phyloP scores from a whole-genome alignment of 2,888 invertebrate species.

The Apoderus coryli region DNA sequence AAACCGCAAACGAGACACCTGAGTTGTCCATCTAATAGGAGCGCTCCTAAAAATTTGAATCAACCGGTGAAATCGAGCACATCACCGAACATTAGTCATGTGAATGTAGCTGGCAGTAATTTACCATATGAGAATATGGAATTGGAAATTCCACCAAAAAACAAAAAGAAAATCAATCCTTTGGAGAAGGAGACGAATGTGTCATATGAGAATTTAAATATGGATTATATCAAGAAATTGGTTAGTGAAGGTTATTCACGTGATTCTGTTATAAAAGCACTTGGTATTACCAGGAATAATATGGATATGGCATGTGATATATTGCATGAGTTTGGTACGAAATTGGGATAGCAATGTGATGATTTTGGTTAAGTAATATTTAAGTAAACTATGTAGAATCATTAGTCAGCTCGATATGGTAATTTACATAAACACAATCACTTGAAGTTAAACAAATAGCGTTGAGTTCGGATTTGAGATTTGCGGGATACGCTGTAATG shows the following conservation, averaged over 20 bases:
- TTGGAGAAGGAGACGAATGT: slow-evolving; percentile 32
- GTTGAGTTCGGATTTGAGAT: too few relatives aligned
- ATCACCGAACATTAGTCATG: slow-evolving; percentile 39
- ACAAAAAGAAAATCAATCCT: slow-evolving; percentile 26
- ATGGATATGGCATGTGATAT: slow-evolving; percentile 86
- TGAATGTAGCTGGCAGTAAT: slow-evolving; percentile 9
- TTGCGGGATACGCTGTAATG: too few relatives aligned
- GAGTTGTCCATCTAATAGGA: slow-evolving; percentile 26
- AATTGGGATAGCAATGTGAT: slow-evolving; percentile 23
- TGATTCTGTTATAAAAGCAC: slow-evolving; percentile 78
- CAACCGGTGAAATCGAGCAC: slow-evolving; percentile 39
- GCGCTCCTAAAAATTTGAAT: slow-evolving; percentile 15
- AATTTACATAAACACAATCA: too few relatives aligned
- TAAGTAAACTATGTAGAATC: too few relatives aligned
- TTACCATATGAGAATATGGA: slow-evolving; percentile 19
- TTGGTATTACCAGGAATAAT: slow-evolving; percentile 86
- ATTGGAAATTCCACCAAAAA: slow-evolving; percentile 25
- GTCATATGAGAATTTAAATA: slow-evolving; percentile 75
- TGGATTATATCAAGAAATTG: slow-evolving; percentile 78
- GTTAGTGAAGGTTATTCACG: slow-evolving; percentile 84
- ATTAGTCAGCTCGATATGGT: too few relatives aligned
- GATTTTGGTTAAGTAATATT: too few relatives aligned
- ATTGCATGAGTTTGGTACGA: slow-evolving; percentile 26
- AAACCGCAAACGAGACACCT: slow-evolving; percentile 26
- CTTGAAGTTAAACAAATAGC: too few relatives aligned